Conservation (phyloP, 2,113 vertebrate species). For the Caranx ignobilis region DNA sequence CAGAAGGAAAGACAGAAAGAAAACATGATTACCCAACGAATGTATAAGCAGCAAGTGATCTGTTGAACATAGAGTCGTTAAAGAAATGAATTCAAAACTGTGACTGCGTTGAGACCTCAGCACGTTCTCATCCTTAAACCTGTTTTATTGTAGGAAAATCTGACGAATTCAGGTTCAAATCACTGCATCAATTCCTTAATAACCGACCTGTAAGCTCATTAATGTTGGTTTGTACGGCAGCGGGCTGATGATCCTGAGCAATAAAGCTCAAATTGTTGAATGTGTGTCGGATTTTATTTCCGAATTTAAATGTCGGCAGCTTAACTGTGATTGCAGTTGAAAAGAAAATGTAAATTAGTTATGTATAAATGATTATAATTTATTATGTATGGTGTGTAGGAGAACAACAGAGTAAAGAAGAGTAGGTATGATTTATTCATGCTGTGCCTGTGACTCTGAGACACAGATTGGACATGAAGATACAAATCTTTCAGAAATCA, state of each 20-base stretch:
- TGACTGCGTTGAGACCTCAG: not conserved
- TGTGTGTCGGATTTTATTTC: not conserved
- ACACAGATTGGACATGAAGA: constrained; percentile 13
- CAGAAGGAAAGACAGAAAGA: not conserved
- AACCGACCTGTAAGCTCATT: too few species aligned
- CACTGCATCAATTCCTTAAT: not conserved
- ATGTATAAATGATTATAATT: constrained; percentile 38
- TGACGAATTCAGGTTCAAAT: not conserved
- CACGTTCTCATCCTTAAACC: not conserved
- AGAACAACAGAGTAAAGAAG: constrained; percentile 15
- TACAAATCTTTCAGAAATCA: not conserved
- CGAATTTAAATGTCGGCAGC: not conserved
- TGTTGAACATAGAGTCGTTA: not conserved
- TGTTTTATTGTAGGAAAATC: not conserved
- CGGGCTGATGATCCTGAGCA: not conserved
- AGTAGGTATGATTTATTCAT: constrained; percentile 39
- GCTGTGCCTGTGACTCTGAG: not conserved
- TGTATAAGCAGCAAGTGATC: too few species aligned
- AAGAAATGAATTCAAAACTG: not conserved
- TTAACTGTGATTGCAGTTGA: not conserved
- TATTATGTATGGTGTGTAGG: constrained; percentile 27
- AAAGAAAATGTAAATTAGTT: constrained; percentile 20
- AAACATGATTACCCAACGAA: not conserved
- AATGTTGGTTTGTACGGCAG: not conserved
- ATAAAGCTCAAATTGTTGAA: not conserved